These are phyloP conservation scores for Hypotaenidia okinawae DNA, from an alignment of 2,797 vertebrate species.

Conservation along the genomic window DNA sequence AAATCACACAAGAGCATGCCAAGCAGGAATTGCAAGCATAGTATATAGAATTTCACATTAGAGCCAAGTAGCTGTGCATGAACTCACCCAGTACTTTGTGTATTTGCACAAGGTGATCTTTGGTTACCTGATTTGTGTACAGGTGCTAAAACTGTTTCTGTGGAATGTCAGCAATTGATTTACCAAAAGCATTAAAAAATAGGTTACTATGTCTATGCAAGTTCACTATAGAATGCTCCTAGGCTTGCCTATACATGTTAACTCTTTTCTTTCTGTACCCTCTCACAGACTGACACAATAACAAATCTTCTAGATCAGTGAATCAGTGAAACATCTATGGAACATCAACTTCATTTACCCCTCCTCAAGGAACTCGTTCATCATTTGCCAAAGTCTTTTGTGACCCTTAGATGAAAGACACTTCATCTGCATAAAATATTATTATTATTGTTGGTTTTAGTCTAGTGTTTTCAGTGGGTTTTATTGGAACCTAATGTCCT, in stretches of 20 bases:
- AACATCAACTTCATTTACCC: background rate
- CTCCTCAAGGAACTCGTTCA: background rate
- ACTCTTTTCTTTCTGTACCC: background rate
- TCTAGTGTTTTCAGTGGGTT: constrained; percentile 29
- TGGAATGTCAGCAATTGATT: background rate
- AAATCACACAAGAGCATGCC: background rate
- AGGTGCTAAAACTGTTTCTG: background rate
- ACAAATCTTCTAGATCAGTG: background rate
- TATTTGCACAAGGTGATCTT: background rate
- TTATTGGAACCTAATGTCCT: constrained; percentile 65
- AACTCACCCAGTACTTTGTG: background rate
- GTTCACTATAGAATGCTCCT: background rate
- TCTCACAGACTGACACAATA: background rate
- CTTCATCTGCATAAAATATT: constrained; percentile 21
- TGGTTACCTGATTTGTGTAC: background rate
- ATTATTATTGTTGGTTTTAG: background rate
- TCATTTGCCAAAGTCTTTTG: background rate
- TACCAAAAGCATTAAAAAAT: constrained; percentile 29
- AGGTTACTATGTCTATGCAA: background rate
- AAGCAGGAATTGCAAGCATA: background rate
- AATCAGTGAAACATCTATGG: background rate
- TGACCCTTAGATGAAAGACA: constrained; percentile 1
- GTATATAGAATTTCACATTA: background rate
- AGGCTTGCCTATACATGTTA: background rate
- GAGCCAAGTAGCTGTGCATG: background rate